Base-by-base conservation (phyloP, 2,797 vertebrate species). In the Danio tinwini region DNA sequence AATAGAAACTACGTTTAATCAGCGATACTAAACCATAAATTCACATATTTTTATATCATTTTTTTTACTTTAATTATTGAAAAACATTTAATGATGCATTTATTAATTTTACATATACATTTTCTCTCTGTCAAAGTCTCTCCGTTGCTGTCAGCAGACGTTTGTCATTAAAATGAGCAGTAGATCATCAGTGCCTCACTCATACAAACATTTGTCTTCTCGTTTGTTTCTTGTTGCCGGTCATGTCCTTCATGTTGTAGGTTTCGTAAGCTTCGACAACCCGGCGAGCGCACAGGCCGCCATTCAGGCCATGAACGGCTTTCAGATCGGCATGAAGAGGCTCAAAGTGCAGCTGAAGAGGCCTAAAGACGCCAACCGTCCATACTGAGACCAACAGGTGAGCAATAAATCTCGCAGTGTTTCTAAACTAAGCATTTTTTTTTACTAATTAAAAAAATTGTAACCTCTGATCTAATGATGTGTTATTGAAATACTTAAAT, bases 241-340 rank as follows among this genome's bases (percentile, higher is more conserved):
- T 65, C 59, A 9, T 5, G 8, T 44, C 29, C 37, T 29, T 21
- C 9, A 10, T 8, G 47, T 19, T 17, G 21, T 80, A 94, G 97
- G 97, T 84, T 99, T 99, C 59, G 97, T 99, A 91, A 99, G 97
- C 88, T 99, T 99, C 68, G 97, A 98, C 94, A 99, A 99, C 95
- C 97, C 97, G 0, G 94, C 96, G 86, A 98, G 97, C 61, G 97
- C 97, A 88, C 97, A 99, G 94, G 96, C 97, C n/a, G 97, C 97
- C 93, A 99, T 99, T 90, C 97, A 98, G 90, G 95, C 97, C 91
- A 99, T 99, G 97, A 99, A 99, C 80, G 97, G 97, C 91, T 99
- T 99, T 93, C 97, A 98, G 89, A 99, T 98, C 42, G 97, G 97
- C 91, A 99, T 99, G 97, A 99, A 99, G 95, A 95, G 97, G 91